A percentile compares a stretch with the other conserved stretches of the same genome.
Evolutionary conservation across 2,888 invertebrate species (phyloP).

Genomic region (Pseudolycoriella hygida): DNA sequence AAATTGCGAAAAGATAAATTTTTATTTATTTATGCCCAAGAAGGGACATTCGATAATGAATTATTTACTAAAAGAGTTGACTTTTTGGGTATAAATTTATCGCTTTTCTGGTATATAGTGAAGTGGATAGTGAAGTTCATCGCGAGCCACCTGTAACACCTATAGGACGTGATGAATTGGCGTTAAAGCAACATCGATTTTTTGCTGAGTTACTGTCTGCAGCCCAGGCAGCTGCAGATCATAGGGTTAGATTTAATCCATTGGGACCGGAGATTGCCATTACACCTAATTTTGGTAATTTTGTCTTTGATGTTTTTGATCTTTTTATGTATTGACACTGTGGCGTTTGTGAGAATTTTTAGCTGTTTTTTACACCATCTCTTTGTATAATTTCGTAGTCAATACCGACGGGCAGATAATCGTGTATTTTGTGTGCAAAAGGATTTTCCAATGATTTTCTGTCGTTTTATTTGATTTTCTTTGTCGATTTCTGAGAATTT

Average conservation of each 20-base stretch:
- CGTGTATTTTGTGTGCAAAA: no score
- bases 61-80: no score
- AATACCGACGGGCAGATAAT: no score
- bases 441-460: neutral
- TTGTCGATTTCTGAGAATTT: neutral
- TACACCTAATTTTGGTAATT: conserved; percentile 29
- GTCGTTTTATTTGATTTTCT: neutral
- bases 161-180: conserved; percentile 60
- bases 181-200: conserved; percentile 55
- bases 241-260: conserved; percentile 59
- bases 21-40: no score
- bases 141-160: conserved; percentile 49
- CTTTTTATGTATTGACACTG: conserved; percentile 7
- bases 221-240: conserved; percentile 52
- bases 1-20: no score
- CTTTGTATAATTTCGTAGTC: no score
- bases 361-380: neutral
- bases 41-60: no score
- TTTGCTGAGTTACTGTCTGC: conserved; percentile 60
- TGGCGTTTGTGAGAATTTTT: conserved; percentile 1
- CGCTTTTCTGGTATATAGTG: conserved; percentile 4
- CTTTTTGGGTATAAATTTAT: no score
- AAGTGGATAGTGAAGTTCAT: conserved; percentile 19
- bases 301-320: conserved; percentile 11
- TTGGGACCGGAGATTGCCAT: conserved; percentile 46